Evolutionary conservation across 2,888 invertebrate species (phyloP).

Genomic region (Congeria kusceri): DNA sequence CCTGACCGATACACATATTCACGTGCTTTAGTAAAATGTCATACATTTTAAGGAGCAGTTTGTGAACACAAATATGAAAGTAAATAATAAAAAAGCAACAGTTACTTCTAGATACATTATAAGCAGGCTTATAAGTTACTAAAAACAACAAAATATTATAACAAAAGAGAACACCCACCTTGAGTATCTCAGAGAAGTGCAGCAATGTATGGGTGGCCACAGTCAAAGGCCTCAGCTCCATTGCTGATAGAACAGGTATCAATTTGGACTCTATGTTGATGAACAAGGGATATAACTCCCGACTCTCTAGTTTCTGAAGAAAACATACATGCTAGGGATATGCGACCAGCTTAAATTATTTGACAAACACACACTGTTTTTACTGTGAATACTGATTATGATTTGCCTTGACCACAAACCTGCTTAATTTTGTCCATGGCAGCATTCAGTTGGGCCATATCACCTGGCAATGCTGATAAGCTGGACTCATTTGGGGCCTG

Average conservation of each 20-base stretch:
- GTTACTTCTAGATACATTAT: too few relatives aligned
- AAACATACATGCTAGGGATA: neutral
- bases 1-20: too few relatives aligned
- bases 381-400: neutral
- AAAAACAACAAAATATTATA: too few relatives aligned
- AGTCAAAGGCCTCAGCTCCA: slow-evolving; percentile 74
- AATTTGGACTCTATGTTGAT: slow-evolving; percentile 76
- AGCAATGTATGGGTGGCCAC: slow-evolving; percentile 73
- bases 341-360: too few relatives aligned
- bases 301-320: slow-evolving; percentile 59
- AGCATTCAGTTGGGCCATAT: slow-evolving; percentile 47
- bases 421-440: slow-evolving; percentile 60
- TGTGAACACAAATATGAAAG: too few relatives aligned
- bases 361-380: neutral
- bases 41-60: too few relatives aligned
- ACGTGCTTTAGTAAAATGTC: too few relatives aligned
- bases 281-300: slow-evolving; percentile 75
- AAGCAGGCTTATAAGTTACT: too few relatives aligned
- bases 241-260: slow-evolving; percentile 75
- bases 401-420: slow-evolving; percentile 10
- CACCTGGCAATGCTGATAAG: slow-evolving; percentile 32
- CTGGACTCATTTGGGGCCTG: slow-evolving; percentile 40
- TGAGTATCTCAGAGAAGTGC: slow-evolving; percentile 74
- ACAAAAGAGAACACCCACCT: slow-evolving; percentile 61
- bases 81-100: too few relatives aligned